These are phyloP conservation scores for Neodiprion pinetum DNA, from an alignment of 1,140 invertebrate genomes.

Conservation along the genomic window DNA sequence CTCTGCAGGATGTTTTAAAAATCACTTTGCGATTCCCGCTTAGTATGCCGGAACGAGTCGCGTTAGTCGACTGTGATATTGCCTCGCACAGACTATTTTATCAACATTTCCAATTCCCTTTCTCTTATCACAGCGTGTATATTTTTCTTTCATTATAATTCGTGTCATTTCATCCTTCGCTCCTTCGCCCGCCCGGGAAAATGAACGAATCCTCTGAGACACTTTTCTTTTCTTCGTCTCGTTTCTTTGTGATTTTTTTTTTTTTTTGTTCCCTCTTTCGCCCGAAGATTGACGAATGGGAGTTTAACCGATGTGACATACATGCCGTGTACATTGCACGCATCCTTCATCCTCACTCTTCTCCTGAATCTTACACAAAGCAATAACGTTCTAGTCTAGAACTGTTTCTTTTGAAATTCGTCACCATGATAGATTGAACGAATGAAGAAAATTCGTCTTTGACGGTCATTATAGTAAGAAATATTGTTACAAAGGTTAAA, in stretches of 20 bases:
- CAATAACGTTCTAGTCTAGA: too few relatives aligned
- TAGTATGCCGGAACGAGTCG: conserved; percentile 41
- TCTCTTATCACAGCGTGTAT: conserved; percentile 18
- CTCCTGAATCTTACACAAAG: too few relatives aligned
- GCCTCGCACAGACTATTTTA: conserved; percentile 32
- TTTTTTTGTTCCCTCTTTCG: too few relatives aligned
- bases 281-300: background rate
- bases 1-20: conserved; percentile 39
- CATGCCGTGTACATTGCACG: too few relatives aligned
- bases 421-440: too few relatives aligned
- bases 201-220: background rate
- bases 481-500: too few relatives aligned
- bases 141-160: conserved; percentile 9
- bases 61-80: conserved; percentile 51
- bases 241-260: background rate
- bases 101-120: conserved; percentile 14
- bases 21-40: conserved; percentile 37
- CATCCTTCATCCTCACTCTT: too few relatives aligned
- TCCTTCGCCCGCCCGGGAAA: background rate
- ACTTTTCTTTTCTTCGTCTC: background rate
- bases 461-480: too few relatives aligned
- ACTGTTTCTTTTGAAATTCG: too few relatives aligned
- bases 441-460: too few relatives aligned
- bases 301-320: too few relatives aligned
- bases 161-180: conserved; percentile 11